Evolutionary conservation across 1,140 invertebrate genomes (phyloP), one percentile per base, ranked within the genome.

Genomic region (Lordiphosa clarofinis): DNA sequence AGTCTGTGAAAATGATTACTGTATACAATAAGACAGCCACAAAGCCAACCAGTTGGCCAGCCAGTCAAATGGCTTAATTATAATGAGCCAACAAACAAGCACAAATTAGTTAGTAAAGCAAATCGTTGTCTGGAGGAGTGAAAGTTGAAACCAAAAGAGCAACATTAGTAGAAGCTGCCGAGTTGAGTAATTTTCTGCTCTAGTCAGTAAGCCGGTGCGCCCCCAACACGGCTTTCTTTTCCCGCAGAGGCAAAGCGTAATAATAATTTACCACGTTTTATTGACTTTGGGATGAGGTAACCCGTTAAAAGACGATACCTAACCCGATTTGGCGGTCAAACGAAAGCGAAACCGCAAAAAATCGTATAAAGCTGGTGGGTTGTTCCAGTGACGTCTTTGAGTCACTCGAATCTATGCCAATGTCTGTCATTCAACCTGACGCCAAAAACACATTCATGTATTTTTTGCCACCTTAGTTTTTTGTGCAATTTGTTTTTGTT

Each of bases 121-220:
- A 46, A 33, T 33, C 43, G 43, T n/a, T 31, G n/a, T 44, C 42
- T 46, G n/a, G 43, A 46, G 24, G 43, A 46, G 43, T 46, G 43
- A 46, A 46, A 46, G 43, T 46, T 46, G 43, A 46, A 46, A 46
- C 31, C 24, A 46, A 46, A 46, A 46, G 19, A 46, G 24, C 43
- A 46, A 8, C 13, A 42, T 15, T 15, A 42, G 28, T 7, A 31
- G 28, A 31, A 31, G 28, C 39, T 21, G 19, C 39, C 11, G 7
- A 46, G 43, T 46, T 46, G 24, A 46, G 43, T 46, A 46, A 46
- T 46, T 46, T 46, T 46, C 43, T 46, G 43, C 43, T 46, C 43
- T 46, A 46, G 31, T 28, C 31, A 46, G 43, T 24, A 24, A 46
- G 24, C 8, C 43, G 12, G 31, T 13, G 43, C 43, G 43, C 43